Evolutionary conservation across 2,888 invertebrate genomes (phyloP).

Genomic region (Monoplex corrugatus): DNA sequence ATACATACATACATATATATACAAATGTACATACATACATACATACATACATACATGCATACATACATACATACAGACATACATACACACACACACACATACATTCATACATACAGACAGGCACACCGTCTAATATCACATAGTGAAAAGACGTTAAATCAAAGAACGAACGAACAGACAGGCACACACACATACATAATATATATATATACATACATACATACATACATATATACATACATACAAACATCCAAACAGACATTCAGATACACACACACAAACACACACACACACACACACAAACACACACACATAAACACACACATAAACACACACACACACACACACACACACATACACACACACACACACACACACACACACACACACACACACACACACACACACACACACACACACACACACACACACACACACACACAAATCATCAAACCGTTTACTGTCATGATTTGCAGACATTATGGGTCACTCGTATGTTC

Average conservation of each 20-base stretch:
- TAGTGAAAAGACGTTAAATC: background rate
- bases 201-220: background rate
- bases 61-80: background rate
- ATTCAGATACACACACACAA: background rate
- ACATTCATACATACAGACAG: background rate
- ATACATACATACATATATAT: background rate
- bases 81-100: slow-evolving; percentile 30
- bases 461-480: too few species aligned
- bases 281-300: background rate
- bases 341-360: background rate
- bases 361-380: background rate
- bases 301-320: background rate
- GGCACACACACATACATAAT: background rate
- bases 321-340: background rate
- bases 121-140: too few species aligned
- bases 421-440: background rate
- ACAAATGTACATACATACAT: background rate
- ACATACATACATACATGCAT: background rate
- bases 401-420: background rate
- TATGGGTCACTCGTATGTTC: too few species aligned
- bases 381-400: background rate
- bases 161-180: background rate
- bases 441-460: too few species aligned
- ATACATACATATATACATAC: background rate
- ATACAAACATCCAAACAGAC: background rate